Evolutionary conservation across 2,888 invertebrate genomes (phyloP), one percentile per base, ranked within the genome.

Genomic region (Pasiphila rectangulata): DNA sequence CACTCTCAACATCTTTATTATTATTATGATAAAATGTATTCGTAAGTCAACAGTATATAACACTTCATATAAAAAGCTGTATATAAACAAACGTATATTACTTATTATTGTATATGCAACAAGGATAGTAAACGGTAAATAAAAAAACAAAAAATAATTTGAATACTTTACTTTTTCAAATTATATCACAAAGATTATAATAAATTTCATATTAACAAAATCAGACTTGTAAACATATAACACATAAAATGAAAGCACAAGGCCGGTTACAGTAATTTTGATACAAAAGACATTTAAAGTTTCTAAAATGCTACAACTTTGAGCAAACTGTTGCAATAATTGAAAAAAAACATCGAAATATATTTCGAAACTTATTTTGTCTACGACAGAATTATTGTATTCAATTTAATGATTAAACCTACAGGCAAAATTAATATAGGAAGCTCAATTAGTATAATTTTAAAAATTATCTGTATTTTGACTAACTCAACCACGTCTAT

Each of bases 271-370:
- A 64, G 61, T 55, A 58, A 46, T 51, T 49, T 41, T 55, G 58
- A 55, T 34, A 27, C 36, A 37, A 7, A 36, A 23, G 37, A 37
- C 37, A 38, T 23, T 46, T 59, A 54, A 37, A 52, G 54, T 50
- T 56, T 46, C 51, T 60, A 64, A 61, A 69, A 61, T 64, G 63
- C 70, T 65, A 69, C 55, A 56, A 59, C 59, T 59, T 86, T 87
- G 86, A 87, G 86, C 86, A 86, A 86, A 75, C 60, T 64, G 75
- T 83, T 82, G 75, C 76, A 59, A 63, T 78, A 76, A 77, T 79
- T 79, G 75, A 75, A 32, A 68, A 53, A 67, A 70, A 75, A 73
- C 60, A 60, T 56, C 60, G 60, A 63, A 72, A 56, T 69, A 59
- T 56, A 58, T 57, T 63, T 54, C 46, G 63, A 57, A 66, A 69